A percentile compares a stretch with the other conserved stretches of the same genome.
These are phyloP conservation scores for Anagrus nilaparvatae DNA, from an alignment of 1,140 invertebrate species.

Conservation along the genomic window DNA sequence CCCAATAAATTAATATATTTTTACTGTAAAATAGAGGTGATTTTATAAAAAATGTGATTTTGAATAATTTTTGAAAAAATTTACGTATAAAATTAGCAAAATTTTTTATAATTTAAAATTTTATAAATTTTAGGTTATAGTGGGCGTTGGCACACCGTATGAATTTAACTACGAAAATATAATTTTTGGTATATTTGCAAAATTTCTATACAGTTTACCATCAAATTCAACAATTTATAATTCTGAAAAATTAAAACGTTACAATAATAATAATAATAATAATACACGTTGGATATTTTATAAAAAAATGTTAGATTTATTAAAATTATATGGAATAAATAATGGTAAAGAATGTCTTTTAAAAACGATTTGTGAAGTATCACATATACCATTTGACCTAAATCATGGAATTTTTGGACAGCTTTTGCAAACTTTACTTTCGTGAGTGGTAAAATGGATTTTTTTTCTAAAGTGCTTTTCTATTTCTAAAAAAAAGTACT, in stretches of 20 bases:
- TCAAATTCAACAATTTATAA: too few relatives aligned
- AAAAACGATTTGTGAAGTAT: constrained; percentile 40
- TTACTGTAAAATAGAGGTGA: background rate
- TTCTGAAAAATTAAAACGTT: too few relatives aligned
- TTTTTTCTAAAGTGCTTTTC: background rate
- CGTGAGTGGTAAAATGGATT: constrained; percentile 34
- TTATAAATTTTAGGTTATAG: too few relatives aligned
- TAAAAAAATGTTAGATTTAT: constrained; percentile 27
- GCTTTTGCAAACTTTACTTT: constrained; percentile 38
- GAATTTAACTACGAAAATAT: constrained; percentile 51
- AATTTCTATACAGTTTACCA: constrained; percentile 51
- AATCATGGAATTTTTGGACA: constrained; percentile 40
- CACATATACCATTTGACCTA: constrained; percentile 33
- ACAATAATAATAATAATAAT: too few relatives aligned
- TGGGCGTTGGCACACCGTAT: constrained; percentile 54
- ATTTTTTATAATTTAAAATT: too few relatives aligned
- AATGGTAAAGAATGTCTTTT: constrained; percentile 36
- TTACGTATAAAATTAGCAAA: too few relatives aligned
- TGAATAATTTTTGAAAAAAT: background rate
- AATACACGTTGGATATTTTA: constrained; percentile 41
- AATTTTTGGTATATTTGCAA: constrained; percentile 53
- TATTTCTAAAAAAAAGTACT: background rate
- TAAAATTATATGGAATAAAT: constrained; percentile 31
- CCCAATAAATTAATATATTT: background rate
- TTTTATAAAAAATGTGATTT: background rate